Base-by-base conservation (phyloP, 1,140 invertebrate species). In the Agrilus planipennis region DNA sequence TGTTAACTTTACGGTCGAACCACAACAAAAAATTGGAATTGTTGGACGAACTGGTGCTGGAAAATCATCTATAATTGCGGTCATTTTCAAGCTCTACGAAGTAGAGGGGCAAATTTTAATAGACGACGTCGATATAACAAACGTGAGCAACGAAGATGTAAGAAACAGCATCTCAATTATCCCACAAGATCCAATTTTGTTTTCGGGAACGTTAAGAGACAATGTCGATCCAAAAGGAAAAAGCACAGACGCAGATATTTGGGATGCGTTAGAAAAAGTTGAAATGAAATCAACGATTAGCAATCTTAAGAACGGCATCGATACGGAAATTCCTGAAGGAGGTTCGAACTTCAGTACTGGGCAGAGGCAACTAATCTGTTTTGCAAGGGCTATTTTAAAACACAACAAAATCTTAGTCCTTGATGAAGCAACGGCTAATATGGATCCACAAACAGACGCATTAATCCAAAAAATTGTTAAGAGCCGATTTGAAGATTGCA, bases 351-450 rank as follows among this genome's bases (percentile, higher is more conserved):
- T 85, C 42, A 84, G 79, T 39, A 72, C 81, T 6, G 84, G 84
- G 0, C 83, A 89, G 59, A 67, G 79, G 22, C 85, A 89, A 53
- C 61, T 89, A 9, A 56, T 89, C 2, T 89, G 85, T 52, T 62
- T 89, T 45, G 83, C 81, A 1, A 63, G 84, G 46, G 83, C 84
- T 1, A 67, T 88, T 18, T 54, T 89, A 0, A 64, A 76, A 17
- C 76, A 79, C 11, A 81, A 79, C 50, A 81, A 76, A 51, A 73
- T 90, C 35, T 62, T 91, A 0, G 71, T 91, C 7, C 62, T 89
- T 52, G 86, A 90, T 47, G 79, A 81, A 63, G 77, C 76, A 4
- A 80, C 77, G 0, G 76, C 77, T 12, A 79, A 79, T 51, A 73
- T 80, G 10, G 77, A 81, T 64, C 71, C 72, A 32, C 68, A 77